Conservation (phyloP, 2,888 invertebrate species). For the Oscheius sp. region DNA sequence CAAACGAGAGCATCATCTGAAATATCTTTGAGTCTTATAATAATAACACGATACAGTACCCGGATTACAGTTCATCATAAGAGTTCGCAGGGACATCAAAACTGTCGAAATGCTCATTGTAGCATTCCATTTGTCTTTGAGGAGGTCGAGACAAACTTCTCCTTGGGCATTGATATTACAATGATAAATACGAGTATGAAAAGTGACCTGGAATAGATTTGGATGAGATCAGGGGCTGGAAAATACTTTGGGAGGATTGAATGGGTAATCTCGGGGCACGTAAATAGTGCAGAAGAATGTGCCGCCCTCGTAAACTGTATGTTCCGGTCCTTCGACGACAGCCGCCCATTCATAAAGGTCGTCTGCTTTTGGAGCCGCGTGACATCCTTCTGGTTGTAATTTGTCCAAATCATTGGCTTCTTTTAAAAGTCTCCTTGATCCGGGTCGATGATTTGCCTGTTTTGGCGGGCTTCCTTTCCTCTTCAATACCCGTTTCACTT, state of each 20-base stretch:
- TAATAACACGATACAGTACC: slow-evolving; percentile 74
- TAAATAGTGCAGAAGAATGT: slow-evolving; percentile 97
- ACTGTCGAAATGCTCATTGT: slow-evolving; percentile 97
- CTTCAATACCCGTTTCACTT: slow-evolving; percentile 13
- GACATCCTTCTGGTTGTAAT: slow-evolving; percentile 11
- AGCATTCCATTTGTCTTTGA: slow-evolving; percentile 91
- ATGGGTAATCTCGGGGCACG: slow-evolving; percentile 96
- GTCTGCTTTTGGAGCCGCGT: slow-evolving; percentile 79
- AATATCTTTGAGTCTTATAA: not conserved
- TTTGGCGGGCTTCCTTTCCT: not conserved
- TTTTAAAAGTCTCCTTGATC: slow-evolving; percentile 20
- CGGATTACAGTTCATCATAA: slow-evolving; percentile 79
- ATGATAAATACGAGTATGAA: slow-evolving; percentile 96
- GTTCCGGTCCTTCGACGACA: slow-evolving; percentile 93
- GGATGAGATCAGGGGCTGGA: not conserved
- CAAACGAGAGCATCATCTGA: slow-evolving; percentile 90
- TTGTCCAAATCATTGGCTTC: slow-evolving; percentile 28
- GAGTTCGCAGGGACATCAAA: slow-evolving; percentile 93
- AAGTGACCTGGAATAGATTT: slow-evolving; percentile 77
- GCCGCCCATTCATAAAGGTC: slow-evolving; percentile 97
- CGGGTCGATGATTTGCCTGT: not conserved
- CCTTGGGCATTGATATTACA: slow-evolving; percentile 99
- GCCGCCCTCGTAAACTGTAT: slow-evolving; percentile 97
- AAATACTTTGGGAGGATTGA: slow-evolving; percentile 93
- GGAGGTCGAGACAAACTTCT: slow-evolving; percentile 30